Evolutionary conservation across 1,140 invertebrate genomes (phyloP).

Genomic region (Cotesia typhae): DNA sequence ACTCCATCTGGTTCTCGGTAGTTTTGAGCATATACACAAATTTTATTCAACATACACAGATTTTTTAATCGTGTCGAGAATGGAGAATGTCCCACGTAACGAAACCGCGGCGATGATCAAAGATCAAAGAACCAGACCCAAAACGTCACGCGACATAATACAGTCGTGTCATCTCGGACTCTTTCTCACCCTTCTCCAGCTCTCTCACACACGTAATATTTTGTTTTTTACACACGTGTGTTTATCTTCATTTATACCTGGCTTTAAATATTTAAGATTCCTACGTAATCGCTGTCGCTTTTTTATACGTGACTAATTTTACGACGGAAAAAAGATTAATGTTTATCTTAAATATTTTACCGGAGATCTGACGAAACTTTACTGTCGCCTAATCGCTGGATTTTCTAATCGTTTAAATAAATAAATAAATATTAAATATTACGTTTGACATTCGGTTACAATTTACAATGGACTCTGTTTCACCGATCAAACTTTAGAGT

Average conservation of each 20-base stretch:
- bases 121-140: neutral
- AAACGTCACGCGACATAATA: conserved; percentile 25
- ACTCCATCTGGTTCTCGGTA: too few relatives aligned
- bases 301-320: conserved; percentile 18
- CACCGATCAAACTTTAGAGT: too few relatives aligned
- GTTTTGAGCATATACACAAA: too few relatives aligned
- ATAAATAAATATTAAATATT: too few relatives aligned
- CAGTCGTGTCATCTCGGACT: conserved; percentile 23
- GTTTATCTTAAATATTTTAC: neutral
- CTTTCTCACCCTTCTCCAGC: neutral
- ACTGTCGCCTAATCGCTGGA: too few relatives aligned
- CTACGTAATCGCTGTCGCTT: neutral
- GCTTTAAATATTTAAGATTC: conserved; percentile 20
- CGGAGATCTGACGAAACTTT: too few relatives aligned
- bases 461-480: too few relatives aligned
- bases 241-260: conserved; percentile 8
- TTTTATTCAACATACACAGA: too few relatives aligned
- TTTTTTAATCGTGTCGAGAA: too few relatives aligned
- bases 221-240: neutral
- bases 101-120: conserved; percentile 20
- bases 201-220: conserved; percentile 8
- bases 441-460: too few relatives aligned
- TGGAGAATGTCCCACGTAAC: too few relatives aligned
- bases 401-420: too few relatives aligned
- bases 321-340: neutral